phyloP scores from a whole-genome alignment of 2,888 invertebrate species.

The Eupithecia centaureata region DNA sequence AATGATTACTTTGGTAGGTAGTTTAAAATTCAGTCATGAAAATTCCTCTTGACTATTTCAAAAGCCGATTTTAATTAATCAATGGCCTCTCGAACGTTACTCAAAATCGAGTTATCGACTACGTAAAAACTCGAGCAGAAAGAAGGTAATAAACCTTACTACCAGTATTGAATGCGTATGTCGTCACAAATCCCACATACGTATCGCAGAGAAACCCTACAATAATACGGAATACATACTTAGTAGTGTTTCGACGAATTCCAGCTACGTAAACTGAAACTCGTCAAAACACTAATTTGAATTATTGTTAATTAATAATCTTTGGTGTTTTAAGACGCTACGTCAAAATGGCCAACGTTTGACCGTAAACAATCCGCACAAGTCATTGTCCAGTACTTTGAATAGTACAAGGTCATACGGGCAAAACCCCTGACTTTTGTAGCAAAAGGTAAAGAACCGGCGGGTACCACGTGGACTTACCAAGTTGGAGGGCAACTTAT shows the following conservation, averaged over 20 bases:
- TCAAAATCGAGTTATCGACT: conserved; percentile 4
- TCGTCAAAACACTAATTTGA: background rate
- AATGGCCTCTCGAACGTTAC: conserved; percentile 5
- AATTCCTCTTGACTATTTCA: background rate
- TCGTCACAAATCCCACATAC: background rate
- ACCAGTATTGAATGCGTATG: background rate
- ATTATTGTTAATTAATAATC: background rate
- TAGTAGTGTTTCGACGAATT: too few relatives aligned
- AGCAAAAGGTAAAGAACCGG: background rate
- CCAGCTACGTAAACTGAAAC: background rate
- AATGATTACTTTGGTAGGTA: too few relatives aligned
- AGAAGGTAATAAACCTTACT: conserved; percentile 10
- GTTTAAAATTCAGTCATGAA: too few relatives aligned
- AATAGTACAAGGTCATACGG: conserved; percentile 19
- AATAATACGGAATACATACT: background rate
- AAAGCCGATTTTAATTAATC: background rate
- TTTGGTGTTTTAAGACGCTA: background rate
- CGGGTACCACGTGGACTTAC: background rate
- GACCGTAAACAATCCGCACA: conserved; percentile 3
- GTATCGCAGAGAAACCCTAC: conserved; percentile 6
- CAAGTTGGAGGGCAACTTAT: background rate
- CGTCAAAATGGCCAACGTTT: background rate
- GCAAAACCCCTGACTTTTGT: conserved; percentile 16
- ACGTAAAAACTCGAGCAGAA: conserved; percentile 19
- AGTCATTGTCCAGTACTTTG: conserved; percentile 14